Conservation (phyloP, 2,797 vertebrate species). For the Sylvilagus floridanus region DNA sequence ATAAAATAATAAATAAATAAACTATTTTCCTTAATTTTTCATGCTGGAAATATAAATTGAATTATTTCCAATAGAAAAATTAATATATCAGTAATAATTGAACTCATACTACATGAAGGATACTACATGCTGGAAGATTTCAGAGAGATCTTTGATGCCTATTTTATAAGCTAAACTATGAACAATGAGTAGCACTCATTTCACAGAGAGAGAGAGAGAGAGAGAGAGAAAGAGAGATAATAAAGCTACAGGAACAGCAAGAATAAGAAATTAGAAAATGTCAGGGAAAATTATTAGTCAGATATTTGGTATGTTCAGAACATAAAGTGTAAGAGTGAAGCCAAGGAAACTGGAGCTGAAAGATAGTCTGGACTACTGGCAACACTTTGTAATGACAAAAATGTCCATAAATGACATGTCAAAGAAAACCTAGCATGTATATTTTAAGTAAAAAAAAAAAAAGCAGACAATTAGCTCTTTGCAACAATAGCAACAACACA, state of each 20-base stretch:
- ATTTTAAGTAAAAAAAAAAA: neutral
- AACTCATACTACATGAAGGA: neutral
- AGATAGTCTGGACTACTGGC: neutral
- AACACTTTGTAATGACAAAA: neutral
- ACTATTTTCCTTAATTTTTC: neutral
- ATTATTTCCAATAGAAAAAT: neutral
- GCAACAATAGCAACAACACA: neutral
- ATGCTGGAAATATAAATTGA: conserved; percentile 1
- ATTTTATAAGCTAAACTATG: neutral
- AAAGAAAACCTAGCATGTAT: neutral
- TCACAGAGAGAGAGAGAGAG: no score
- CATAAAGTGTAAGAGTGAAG: no score
- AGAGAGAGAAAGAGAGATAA: neutral
- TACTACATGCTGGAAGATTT: neutral
- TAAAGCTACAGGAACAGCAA: neutral
- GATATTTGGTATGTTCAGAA: neutral
- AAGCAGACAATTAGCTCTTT: neutral
- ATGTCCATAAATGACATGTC: neutral
- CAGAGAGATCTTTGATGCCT: neutral
- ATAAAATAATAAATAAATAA: neutral
- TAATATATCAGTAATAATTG: neutral
- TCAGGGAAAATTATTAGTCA: neutral
- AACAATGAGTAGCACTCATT: neutral
- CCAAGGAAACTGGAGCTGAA: neutral
- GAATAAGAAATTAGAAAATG: neutral